Base-by-base conservation (phyloP, 2,888 invertebrate genomes). In the Cancer borealis region DNA sequence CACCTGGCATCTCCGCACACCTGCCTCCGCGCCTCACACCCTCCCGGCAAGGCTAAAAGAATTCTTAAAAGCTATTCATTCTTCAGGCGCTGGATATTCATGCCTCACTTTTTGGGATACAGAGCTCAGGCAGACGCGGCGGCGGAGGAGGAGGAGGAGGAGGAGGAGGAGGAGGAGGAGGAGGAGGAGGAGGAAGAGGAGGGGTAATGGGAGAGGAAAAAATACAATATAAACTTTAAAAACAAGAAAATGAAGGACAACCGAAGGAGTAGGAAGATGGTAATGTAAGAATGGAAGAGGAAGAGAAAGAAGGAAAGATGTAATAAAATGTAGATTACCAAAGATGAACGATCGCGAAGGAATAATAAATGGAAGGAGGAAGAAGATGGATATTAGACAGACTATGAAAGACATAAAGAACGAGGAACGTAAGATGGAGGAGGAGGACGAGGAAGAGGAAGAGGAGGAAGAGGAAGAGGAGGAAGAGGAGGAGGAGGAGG, bases 301-400 rank as follows among this genome's bases (percentile, higher is more conserved):
- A 17, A 21, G 26, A 79, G n/a, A 21, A 79, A 79, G 79, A 79
- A 8, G 49, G 49, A 49, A 49, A 49, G 12, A 49, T 49, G 49
- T 17, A 54, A 14, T 10, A 54, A 73, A 73, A 73, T 73, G 73
- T 73, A 73, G 21, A 73, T 73, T 30, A 79, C 30, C 30, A 26
- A 73, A 79, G 79, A 79, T 30, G 30, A 79, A 79, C 21, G 79
- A 79, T 79, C 21, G 10, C 1, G 79, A 30, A 12, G 30, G 79
- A 30, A 79, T 26, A 79, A 79, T 79, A 66, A 30, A 30, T 0
- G 30, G 30, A 79, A 10, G 30, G 12, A 4, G 54, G 17, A 66
- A n/a, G 73, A 73, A 73, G 73, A 73, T 73, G 73, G 73, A 73
- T 73, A 73, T 73, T n/a, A 73, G 73, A 73, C 73, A n/a, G 73